Evolutionary conservation across 2,113 vertebrate genomes (phyloP).

Genomic region (Osmerus mordax): DNA sequence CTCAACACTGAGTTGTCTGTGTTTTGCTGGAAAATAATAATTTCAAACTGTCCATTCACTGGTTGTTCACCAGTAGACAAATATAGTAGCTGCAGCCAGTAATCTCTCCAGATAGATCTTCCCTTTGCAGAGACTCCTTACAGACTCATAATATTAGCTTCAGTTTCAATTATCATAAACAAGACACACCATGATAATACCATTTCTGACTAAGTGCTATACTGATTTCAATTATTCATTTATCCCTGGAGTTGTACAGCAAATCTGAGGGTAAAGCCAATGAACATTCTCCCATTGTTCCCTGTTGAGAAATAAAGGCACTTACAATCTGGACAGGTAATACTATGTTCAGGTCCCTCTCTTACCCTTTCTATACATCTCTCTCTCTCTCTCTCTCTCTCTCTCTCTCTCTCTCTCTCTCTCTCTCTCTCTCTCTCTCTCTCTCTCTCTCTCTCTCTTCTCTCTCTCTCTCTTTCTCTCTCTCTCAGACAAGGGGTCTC

Average conservation of each 20-base stretch:
- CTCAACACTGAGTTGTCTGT: too few relatives aligned
- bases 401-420: too few relatives aligned
- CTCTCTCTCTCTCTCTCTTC: background rate
- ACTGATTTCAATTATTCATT: constrained; percentile 2
- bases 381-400: too few relatives aligned
- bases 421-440: constrained; percentile 17
- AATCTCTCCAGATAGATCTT: too few relatives aligned
- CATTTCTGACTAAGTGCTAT: background rate
- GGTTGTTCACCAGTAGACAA: too few relatives aligned
- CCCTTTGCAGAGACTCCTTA: background rate
- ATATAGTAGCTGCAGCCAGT: too few relatives aligned
- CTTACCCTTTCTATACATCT: background rate
- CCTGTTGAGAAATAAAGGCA: constrained; percentile 26
- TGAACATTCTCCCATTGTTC: constrained; percentile 17
- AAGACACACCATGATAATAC: background rate
- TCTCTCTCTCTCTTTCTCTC: constrained; percentile 21
- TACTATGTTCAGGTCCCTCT: background rate
- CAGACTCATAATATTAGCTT: background rate
- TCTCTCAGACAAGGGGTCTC: constrained; percentile 27
- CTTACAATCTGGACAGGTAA: constrained; percentile 31
- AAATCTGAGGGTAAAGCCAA: background rate
- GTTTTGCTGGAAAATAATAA: too few relatives aligned
- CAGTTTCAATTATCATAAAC: background rate
- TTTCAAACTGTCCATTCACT: too few relatives aligned
- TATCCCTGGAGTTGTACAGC: constrained; percentile 16